Evolutionary conservation across 2,797 vertebrate species (phyloP), one percentile per base, ranked within the genome.

Genomic region (Manis pentadactyla): DNA sequence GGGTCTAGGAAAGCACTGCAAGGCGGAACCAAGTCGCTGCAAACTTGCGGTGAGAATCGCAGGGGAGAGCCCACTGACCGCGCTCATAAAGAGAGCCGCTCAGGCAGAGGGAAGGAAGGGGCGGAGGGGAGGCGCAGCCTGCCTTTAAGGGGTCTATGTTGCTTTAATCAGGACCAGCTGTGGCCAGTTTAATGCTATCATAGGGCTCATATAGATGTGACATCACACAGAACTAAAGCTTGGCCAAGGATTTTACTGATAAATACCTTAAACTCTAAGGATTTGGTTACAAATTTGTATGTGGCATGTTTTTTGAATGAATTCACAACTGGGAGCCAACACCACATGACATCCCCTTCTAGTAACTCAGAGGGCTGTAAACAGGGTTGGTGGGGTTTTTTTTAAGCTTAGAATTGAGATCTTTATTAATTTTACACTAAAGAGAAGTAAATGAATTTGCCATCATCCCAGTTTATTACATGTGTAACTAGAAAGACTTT

Each of bases 131-230:
- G 96, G 95, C 31, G 0, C 84, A 95, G 57, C 55, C 75, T 96
- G 77, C 75, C 79, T 96, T 95, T 90, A 73, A 96, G 93, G 98
- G 96, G 90, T 68, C 97, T 92, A 21, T 15, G 88, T 64, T 39
- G 53, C 82, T 96, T 96, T 97, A 97, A 97, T 96, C 96, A 97
- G 96, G 98, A 98, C 97, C 98, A 98, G 98, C 97, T 98, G 98
- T 69, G 98, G 84, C 79, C 97, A 89, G 97, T 98, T 98, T 98
- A 98, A 97, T 97, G 88, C 59, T 55, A 87, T 97, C 98, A n/a
- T 97, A 97, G 97, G 98, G 95, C 97, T 98, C 89, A 27, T 97
- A 98, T 0, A 97, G 77, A 95, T 95, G 98, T 98, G 98, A 98
- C 97, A 98, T 98, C 98, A 97, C 87, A 25, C 57, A 98, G 88